Conservation (phyloP, 2,797 vertebrate species). For the Pempheris klunzingeri region DNA sequence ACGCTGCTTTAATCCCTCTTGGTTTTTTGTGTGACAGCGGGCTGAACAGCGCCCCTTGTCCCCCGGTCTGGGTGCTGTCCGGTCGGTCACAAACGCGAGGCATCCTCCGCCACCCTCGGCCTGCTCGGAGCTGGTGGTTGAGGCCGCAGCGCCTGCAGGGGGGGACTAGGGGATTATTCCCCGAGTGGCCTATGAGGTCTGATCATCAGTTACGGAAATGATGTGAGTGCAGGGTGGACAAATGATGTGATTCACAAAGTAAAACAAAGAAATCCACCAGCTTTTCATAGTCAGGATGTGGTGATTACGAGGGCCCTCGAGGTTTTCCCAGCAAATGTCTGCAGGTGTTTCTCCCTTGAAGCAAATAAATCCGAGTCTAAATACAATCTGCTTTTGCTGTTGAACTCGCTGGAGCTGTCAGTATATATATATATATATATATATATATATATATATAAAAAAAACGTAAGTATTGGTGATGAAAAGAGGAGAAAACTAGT, state of each 20-base stretch:
- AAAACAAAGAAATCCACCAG: background rate
- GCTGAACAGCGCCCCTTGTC: conserved; percentile 56
- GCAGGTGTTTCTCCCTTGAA: background rate
- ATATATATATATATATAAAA: no score
- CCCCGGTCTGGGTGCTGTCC: conserved; percentile 54
- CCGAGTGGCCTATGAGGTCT: background rate
- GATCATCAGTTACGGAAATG: background rate
- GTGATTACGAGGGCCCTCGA: background rate
- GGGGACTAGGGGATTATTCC: background rate
- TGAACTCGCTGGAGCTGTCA: background rate
- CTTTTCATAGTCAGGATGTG: background rate
- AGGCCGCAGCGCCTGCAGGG: conserved; percentile 27
- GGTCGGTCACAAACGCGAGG: conserved; percentile 49
- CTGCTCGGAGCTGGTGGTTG: conserved; percentile 12
- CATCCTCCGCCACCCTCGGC: conserved; percentile 30
- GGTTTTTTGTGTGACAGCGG: conserved; percentile 79
- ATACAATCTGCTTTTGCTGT: background rate
- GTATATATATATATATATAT: no score
- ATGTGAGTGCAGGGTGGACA: background rate
- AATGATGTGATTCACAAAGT: background rate
- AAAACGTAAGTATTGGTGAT: background rate
- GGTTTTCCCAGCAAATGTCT: background rate
- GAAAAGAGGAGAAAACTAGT: background rate
- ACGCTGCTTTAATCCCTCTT: conserved; percentile 83
- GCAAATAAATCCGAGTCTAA: background rate